Base-by-base conservation (phyloP, 2,888 invertebrate genomes). In the Megalurothrips usitatus region DNA sequence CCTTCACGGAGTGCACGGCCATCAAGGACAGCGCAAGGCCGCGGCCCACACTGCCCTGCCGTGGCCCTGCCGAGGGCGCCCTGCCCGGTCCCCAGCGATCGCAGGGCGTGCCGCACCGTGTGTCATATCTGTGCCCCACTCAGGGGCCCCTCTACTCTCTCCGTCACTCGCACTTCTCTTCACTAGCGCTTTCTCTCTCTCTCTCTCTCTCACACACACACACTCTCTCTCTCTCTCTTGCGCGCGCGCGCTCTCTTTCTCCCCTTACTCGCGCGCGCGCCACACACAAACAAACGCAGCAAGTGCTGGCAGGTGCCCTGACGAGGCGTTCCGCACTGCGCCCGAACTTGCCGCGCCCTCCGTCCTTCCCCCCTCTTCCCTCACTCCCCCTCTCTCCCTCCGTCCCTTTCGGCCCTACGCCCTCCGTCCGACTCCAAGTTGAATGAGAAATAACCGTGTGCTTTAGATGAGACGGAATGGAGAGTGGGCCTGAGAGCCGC, bases 391-490 rank as follows among this genome's bases (percentile, higher is more conserved):
- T 6, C 34, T 2, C 58, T 11, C 14, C 11, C 58, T n/a, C 58
- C 11, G 17, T 14, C 58, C 58, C 19, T 17, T n/a, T 58, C 14
- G 11, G 17, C 58, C 58, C 34, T 43, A 2, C 58, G 58, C 58
- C n/a, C 58, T 58, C 58, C 58, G 58, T 58, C 19, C 6, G 58
- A 58, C 58, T 58, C 6, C 34, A 43, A 43, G 34, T 43, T 58
- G 68, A 75, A 75, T 75, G 68, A 75, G 68, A 75, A 75, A 75
- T 75, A 75, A 75, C 68, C 68, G 68, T 12, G 58, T 17, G 58
- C 17, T n/a, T 58, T n/a, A 75, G 68, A 75, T 75, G 68, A 75
- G 68, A 75, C 68, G 26, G 68, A 75, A 75, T 75, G 68, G 68
- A 26, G 68, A 75, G 23, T 26, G 68, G 68, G 58, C n/a, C 68